A percentile compares a stretch with the other conserved stretches of the same genome.
Conservation (phyloP, 1,140 invertebrate genomes). For the Saccostrea echinata region DNA sequence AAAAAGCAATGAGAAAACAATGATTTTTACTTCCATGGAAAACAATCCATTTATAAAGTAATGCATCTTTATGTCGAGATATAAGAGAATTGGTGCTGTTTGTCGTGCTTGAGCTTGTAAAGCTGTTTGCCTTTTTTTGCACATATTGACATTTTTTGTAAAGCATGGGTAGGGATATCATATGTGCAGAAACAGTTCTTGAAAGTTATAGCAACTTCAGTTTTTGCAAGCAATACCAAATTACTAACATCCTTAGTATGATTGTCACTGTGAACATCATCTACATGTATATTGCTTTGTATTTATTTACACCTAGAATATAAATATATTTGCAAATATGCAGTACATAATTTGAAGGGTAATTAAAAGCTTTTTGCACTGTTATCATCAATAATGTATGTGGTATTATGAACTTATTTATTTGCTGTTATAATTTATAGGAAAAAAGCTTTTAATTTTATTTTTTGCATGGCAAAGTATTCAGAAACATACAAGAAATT, state of each 20-base stretch:
- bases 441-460: not conserved
- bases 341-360: too few relatives aligned
- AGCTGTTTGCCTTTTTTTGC: too few relatives aligned
- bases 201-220: not conserved
- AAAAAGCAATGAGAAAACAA: not conserved
- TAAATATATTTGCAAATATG: too few relatives aligned
- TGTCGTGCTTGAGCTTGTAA: not conserved
- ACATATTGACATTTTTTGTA: too few relatives aligned
- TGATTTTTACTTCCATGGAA: not conserved
- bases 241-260: not conserved
- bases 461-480: not conserved
- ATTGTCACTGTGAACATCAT: not conserved
- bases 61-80: not conserved
- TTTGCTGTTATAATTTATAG: not conserved
- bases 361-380: not conserved
- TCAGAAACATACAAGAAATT: not conserved
- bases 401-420: not conserved
- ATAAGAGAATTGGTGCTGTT: not conserved
- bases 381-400: slow-evolving; percentile 16
- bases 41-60: not conserved
- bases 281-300: not conserved
- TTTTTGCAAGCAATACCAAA: not conserved
- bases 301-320: too few relatives aligned
- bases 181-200: not conserved
- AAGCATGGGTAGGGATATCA: not conserved